Evolutionary conservation across 2,888 invertebrate genomes (phyloP).

Genomic region (Stomorhina lunata): DNA sequence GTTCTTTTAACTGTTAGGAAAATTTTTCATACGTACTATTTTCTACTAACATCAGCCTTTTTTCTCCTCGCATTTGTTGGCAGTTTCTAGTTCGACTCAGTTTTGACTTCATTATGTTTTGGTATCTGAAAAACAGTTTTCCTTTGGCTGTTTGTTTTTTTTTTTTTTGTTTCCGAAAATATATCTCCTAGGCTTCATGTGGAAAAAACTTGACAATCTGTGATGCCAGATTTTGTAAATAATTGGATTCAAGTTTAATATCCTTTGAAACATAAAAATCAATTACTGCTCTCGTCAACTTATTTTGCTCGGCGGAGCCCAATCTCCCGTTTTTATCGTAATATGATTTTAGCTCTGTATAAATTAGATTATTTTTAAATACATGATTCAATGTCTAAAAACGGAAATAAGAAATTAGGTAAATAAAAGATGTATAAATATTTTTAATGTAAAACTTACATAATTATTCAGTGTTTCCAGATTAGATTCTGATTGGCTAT

Average conservation of each 20-base stretch:
- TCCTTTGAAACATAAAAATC: neutral
- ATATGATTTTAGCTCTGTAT: neutral
- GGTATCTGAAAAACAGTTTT: neutral
- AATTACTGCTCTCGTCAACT: neutral
- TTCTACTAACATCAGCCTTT: no score
- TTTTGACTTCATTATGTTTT: neutral
- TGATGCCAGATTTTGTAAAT: neutral
- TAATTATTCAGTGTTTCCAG: no score
- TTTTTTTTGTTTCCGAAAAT: neutral
- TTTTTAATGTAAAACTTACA: neutral
- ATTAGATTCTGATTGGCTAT: no score
- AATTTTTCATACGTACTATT: no score
- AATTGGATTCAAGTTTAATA: neutral
- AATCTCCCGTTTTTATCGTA: neutral
- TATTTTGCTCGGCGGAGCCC: neutral
- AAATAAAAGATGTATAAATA: neutral
- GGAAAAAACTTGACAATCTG: neutral
- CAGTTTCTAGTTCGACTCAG: no score
- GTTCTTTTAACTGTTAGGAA: no score
- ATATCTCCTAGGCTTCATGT: neutral
- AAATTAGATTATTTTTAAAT: neutral
- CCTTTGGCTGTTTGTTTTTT: neutral
- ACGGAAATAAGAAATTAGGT: neutral
- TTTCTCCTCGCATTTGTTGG: no score
- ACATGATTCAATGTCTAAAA: neutral